Base-by-base conservation (phyloP, 2,797 vertebrate genomes). In the Rhinogobio ventralis region DNA sequence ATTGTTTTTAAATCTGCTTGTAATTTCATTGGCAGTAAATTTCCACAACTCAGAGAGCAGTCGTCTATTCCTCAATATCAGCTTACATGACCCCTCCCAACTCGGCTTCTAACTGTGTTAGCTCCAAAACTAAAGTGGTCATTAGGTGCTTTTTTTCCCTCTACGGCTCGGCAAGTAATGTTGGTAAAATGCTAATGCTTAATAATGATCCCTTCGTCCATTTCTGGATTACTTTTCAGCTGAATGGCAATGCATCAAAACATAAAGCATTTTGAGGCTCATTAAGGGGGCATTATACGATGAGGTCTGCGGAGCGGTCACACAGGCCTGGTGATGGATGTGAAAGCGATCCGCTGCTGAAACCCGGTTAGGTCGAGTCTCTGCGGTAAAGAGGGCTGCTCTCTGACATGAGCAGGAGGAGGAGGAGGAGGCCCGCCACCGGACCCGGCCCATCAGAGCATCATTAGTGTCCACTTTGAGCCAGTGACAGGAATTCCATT, bases 211-310 rank as follows among this genome's bases (percentile, higher is more conserved):
- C 93, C 92, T 95, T 89, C 92, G 91, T 92, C 93, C 93, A 92
- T 94, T 94, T 94, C 93, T 95, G 94, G 95, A 94, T 95, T 94
- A 94, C 95, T 95, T 96, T 95, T 94, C 93, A 94, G 93, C 94
- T 94, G 94, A 93, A 92, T 92, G 92, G 91, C 90, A 91, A 94
- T 95, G 95, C 95, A 96, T 95, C 94, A 96, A 94, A 90, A 92
- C 94, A 94, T 94, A 95, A 92, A 94, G 92, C 94, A 94, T 95
- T 95, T 92, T 93, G 93, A 94, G 94, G 92, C 94, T 94, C 94
- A 94, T 96, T 96, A 95, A 94, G 94, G 94, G 94, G 92, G 91
- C 93, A 95, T 95, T 95, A 94, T 91, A 91, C 87, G 92, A 94
- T 91, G 92, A 92, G 94, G 93, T 91, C 91, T 42, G 91, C 87